These are phyloP conservation scores for Littorina saxatilis DNA, from an alignment of 1,140 invertebrate genomes.

Conservation along the genomic window DNA sequence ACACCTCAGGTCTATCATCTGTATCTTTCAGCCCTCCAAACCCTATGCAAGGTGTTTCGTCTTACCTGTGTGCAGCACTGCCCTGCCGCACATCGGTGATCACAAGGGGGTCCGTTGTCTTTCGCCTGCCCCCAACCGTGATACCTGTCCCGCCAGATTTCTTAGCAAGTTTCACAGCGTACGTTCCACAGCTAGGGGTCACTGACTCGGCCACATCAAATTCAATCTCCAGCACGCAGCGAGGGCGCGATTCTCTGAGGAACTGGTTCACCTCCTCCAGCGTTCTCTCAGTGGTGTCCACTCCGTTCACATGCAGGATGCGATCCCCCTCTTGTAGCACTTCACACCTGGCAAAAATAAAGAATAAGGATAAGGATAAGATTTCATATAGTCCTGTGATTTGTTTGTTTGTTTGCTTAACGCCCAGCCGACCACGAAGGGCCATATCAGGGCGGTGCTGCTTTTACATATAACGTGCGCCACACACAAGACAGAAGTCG, in stretches of 20 bases:
- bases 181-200: slow-evolving; percentile 91
- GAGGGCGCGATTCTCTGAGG: slow-evolving; percentile 76
- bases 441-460: too few relatives aligned
- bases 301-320: slow-evolving; percentile 87
- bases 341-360: slow-evolving; percentile 79
- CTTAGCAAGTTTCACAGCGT: slow-evolving; percentile 91
- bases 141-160: slow-evolving; percentile 87
- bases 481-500: too few relatives aligned
- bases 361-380: too few relatives aligned
- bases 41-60: too few relatives aligned
- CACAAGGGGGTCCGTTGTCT: slow-evolving; percentile 79
- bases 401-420: too few relatives aligned
- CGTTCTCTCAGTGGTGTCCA: slow-evolving; percentile 75
- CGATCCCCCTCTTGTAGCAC: slow-evolving; percentile 89
- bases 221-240: slow-evolving; percentile 82
- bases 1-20: too few relatives aligned
- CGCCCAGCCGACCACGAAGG: too few relatives aligned
- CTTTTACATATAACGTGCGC: too few relatives aligned
- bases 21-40: too few relatives aligned
- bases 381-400: too few relatives aligned
- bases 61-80: slow-evolving; percentile 90
- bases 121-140: slow-evolving; percentile 79
- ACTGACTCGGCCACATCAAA: slow-evolving; percentile 95
- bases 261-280: slow-evolving; percentile 77
- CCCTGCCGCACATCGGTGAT: slow-evolving; percentile 92